Conservation (phyloP, 2,797 vertebrate species). For the Prionace glauca region DNA sequence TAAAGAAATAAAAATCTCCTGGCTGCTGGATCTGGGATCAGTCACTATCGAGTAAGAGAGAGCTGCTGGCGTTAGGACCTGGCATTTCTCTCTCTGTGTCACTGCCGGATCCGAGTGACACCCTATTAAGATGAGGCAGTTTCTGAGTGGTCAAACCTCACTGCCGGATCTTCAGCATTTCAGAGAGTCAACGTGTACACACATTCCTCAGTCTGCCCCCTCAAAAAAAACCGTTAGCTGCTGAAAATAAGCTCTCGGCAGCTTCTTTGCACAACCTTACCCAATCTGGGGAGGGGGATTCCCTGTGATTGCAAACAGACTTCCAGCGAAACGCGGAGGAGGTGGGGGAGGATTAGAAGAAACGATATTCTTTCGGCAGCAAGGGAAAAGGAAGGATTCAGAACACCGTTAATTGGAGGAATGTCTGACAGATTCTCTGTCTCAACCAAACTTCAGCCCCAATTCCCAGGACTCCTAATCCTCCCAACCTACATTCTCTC, state of each 20-base stretch:
- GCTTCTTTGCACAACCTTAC: neutral
- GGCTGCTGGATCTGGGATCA: neutral
- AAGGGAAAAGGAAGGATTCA: neutral
- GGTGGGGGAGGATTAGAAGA: neutral
- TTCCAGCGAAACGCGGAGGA: no score
- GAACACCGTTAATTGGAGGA: neutral
- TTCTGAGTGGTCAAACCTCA: conserved; percentile 35
- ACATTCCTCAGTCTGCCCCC: conserved; percentile 33
- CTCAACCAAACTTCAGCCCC: neutral
- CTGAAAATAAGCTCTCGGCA: neutral
- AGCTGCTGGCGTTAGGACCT: neutral
- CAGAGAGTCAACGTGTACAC: conserved; percentile 26
- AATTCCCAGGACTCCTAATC: neutral
- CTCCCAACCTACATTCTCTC: neutral
- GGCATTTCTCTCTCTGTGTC: neutral
- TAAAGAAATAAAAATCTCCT: neutral
- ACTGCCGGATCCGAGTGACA: neutral
- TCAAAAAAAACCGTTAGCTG: conserved; percentile 36
- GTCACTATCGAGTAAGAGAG: neutral
- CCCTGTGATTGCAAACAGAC: neutral
- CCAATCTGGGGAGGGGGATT: neutral
- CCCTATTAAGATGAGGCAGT: conserved; percentile 20
- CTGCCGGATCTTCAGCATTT: conserved; percentile 8
- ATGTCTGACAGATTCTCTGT: neutral
- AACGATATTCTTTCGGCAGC: neutral